phyloP scores from a whole-genome alignment of 1,140 invertebrate genomes.

The Dreissena rostriformis region DNA sequence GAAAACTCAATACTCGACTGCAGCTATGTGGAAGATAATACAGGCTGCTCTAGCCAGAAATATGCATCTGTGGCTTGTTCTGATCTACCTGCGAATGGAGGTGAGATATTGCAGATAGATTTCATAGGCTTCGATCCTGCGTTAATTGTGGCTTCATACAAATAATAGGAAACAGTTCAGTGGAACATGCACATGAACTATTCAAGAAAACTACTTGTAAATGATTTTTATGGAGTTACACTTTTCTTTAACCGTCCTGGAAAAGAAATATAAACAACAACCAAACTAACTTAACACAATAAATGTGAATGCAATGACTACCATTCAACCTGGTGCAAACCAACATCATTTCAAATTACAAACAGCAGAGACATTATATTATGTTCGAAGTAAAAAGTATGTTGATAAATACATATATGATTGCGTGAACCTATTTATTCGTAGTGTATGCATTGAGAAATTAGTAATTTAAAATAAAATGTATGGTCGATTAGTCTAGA shows the following conservation, averaged over 20 bases:
- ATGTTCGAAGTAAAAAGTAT: too few relatives aligned
- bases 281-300: too few relatives aligned
- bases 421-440: too few relatives aligned
- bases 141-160: too few relatives aligned
- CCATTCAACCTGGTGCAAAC: too few relatives aligned
- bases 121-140: too few relatives aligned
- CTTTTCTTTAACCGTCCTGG: background rate
- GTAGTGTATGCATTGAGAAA: too few relatives aligned
- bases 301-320: too few relatives aligned
- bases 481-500: too few relatives aligned
- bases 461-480: background rate
- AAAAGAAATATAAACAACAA: background rate
- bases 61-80: slow-evolving; percentile 66
- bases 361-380: background rate
- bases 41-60: slow-evolving; percentile 48
- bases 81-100: slow-evolving; percentile 33
- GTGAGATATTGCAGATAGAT: slow-evolving; percentile 1
- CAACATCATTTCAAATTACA: too few relatives aligned
- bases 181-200: background rate
- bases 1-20: slow-evolving; percentile 57
- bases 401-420: too few relatives aligned
- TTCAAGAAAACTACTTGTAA: background rate
- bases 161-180: background rate
- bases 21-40: slow-evolving; percentile 12
- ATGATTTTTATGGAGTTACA: background rate